Evolutionary conservation across 1,140 invertebrate genomes (phyloP).

Genomic region (Propsilocerus akamusi): DNA sequence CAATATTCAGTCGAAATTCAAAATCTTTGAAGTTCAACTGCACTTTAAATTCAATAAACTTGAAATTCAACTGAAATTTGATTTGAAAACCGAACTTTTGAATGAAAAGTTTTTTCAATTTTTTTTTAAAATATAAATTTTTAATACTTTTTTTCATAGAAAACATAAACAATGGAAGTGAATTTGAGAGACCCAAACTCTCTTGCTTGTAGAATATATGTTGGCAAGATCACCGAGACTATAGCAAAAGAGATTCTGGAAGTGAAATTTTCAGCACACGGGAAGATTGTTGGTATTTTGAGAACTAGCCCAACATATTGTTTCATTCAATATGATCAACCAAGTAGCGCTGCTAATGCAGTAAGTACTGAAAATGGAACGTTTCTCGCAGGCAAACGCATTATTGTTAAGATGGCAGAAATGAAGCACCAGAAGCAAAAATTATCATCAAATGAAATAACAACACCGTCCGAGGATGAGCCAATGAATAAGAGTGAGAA

Average conservation of each 20-base stretch:
- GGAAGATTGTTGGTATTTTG: slow-evolving; percentile 46
- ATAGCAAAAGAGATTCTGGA: slow-evolving; percentile 47
- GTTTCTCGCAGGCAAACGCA: slow-evolving; percentile 44
- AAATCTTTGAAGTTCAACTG: too few relatives aligned
- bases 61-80: too few relatives aligned
- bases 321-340: slow-evolving; percentile 67
- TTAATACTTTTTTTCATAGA: neutral
- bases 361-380: slow-evolving; percentile 47
- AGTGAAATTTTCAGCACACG: slow-evolving; percentile 52
- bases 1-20: too few relatives aligned
- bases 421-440: slow-evolving; percentile 12
- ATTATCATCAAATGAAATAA: neutral
- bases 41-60: too few relatives aligned
- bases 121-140: too few relatives aligned
- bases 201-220: slow-evolving; percentile 49
- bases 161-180: neutral
- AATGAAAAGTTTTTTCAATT: too few relatives aligned
- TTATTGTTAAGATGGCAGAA: slow-evolving; percentile 35
- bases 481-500: neutral
- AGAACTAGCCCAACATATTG: slow-evolving; percentile 55
- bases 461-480: slow-evolving; percentile 2
- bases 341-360: slow-evolving; percentile 49
- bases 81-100: too few relatives aligned
- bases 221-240: slow-evolving; percentile 47
- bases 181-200: slow-evolving; percentile 40